phyloP scores from a whole-genome alignment of 2,113 vertebrate genomes.

The Vulpes vulpes region DNA sequence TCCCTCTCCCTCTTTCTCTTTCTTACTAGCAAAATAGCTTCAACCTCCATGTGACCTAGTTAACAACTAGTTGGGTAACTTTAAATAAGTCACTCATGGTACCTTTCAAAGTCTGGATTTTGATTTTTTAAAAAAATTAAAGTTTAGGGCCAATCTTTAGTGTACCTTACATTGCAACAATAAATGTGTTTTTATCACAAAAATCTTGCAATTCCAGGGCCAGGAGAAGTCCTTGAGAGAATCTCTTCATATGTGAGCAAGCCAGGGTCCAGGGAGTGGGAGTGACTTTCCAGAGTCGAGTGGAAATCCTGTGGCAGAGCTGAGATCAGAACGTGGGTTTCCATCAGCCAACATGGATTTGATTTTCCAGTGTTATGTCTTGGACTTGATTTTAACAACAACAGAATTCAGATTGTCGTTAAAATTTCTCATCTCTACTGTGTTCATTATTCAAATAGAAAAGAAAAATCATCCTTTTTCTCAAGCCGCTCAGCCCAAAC shows the following conservation, averaged over 20 bases:
- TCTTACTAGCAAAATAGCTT: background rate
- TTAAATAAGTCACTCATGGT: background rate
- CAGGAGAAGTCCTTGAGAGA: background rate
- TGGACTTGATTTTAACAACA: background rate
- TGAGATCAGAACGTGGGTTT: rapidly evolving
- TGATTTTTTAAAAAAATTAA: background rate
- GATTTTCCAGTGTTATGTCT: background rate
- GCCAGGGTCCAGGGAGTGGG: background rate
- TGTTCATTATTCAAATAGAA: background rate
- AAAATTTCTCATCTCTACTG: background rate
- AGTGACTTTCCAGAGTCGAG: background rate
- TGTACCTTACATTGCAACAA: background rate
- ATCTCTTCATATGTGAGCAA: background rate
- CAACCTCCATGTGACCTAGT: background rate
- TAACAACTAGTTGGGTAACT: background rate
- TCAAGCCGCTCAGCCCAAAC: background rate
- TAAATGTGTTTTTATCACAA: background rate
- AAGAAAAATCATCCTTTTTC: background rate
- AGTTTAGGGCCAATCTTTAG: background rate
- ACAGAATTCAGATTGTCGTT: background rate
- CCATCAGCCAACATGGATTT: background rate
- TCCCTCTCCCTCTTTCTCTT: background rate
- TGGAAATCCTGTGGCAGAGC: no score
- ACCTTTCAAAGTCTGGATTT: background rate
- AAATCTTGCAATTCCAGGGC: background rate